Evolutionary conservation across 2,113 vertebrate genomes (phyloP).

Genomic region (Zapornia atra): DNA sequence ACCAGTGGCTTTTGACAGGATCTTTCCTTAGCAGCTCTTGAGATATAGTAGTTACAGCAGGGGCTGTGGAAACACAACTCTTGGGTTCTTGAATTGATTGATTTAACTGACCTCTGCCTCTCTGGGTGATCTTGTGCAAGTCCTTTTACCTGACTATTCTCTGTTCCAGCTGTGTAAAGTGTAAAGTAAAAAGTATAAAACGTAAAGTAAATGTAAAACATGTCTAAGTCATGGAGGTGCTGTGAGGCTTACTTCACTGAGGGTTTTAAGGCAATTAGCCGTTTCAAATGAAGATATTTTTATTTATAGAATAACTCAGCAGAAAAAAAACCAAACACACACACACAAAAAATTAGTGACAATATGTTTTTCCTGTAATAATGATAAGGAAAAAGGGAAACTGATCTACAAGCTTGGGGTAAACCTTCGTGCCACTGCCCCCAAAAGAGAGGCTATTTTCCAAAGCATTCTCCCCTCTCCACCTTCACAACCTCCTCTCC

Average conservation of each 20-base stretch:
- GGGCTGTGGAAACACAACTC: constrained; percentile 23
- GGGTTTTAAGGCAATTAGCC: not conserved
- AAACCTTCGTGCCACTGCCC: not conserved
- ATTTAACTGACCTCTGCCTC: not conserved
- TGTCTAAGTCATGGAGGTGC: not conserved
- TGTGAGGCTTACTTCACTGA: not conserved
- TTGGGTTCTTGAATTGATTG: not conserved
- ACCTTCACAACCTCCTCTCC: not conserved
- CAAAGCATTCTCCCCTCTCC: not conserved
- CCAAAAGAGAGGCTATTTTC: not conserved
- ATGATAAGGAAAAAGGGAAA: not conserved
- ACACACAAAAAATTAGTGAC: not conserved
- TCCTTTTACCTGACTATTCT: not conserved
- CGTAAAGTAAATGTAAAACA: not conserved
- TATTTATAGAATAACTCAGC: not conserved
- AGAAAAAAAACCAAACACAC: not conserved
- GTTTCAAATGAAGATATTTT: not conserved
- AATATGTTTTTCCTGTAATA: not conserved
- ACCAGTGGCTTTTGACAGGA: constrained; percentile 16
- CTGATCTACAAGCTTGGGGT: not conserved
- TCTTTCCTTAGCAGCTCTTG: not conserved
- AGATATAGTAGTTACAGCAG: constrained; percentile 41
- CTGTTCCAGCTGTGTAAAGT: not conserved
- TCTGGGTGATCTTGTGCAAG: not conserved
- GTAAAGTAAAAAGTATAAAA: not conserved